A percentile compares a stretch with the other conserved stretches of the same genome.
These are phyloP conservation scores for Neosalanx taihuensis DNA, from an alignment of 2,797 vertebrate species.

Conservation along the genomic window DNA sequence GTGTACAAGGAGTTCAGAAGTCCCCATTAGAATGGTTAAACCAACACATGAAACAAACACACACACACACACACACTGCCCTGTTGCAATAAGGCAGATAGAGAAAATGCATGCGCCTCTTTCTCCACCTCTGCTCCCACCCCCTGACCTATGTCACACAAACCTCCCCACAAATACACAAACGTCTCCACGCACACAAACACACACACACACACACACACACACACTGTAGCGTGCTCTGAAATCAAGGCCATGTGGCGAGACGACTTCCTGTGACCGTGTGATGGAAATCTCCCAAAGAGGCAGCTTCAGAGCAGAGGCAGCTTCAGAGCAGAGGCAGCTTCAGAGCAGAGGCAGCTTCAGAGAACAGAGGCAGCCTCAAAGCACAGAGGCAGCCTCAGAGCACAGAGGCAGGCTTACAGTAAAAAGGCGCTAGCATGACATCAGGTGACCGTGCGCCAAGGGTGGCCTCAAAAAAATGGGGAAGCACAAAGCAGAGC, in stretches of 20 bases:
- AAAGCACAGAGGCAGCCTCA: not conserved
- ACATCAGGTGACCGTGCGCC: not conserved
- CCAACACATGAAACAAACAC: no score
- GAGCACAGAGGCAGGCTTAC: not conserved
- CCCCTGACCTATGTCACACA: conserved; percentile 3
- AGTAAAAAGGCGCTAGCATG: not conserved
- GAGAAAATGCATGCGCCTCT: not conserved
- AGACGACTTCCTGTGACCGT: conserved; percentile 4
- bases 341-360: not conserved
- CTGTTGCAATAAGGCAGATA: not conserved
- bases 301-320: not conserved
- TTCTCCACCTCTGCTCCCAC: not conserved
- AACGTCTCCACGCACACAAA: no score
- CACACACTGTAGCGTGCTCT: not conserved
- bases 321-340: not conserved
- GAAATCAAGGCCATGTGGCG: conserved; percentile 2
- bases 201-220: no score
- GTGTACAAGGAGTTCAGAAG: no score
- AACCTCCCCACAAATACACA: no score
- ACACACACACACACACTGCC: not conserved
- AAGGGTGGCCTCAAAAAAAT: not conserved
- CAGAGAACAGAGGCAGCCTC: not conserved
- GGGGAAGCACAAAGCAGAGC: not conserved
- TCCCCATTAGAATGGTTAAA: no score
- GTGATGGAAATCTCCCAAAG: conserved; percentile 1